These are phyloP conservation scores for Parelbella ahira DNA, from an alignment of 2,888 invertebrate genomes.

Conservation along the genomic window DNA sequence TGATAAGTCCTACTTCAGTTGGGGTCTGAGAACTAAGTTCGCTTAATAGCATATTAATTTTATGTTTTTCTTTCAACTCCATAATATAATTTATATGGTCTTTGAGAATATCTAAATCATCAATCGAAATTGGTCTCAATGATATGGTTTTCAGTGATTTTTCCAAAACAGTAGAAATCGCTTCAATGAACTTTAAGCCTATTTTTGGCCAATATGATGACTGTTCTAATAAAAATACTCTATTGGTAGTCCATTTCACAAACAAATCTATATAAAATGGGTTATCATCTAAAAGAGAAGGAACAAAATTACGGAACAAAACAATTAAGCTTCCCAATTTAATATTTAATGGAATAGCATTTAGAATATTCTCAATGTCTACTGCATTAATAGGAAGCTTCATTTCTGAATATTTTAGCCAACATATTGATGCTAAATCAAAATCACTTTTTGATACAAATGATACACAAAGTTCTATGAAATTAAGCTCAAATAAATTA, in stretches of 20 bases:
- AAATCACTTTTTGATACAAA: conserved; percentile 65
- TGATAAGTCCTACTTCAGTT: conserved; percentile 66
- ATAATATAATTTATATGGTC: conserved; percentile 61
- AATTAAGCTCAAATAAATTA: conserved; percentile 53
- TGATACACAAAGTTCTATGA: conserved; percentile 53
- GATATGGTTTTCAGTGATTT: conserved; percentile 57
- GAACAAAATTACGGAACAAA: conserved; percentile 69
- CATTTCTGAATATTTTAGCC: conserved; percentile 65
- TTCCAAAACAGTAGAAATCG: conserved; percentile 56
- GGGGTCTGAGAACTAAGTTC: conserved; percentile 65
- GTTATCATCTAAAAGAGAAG: conserved; percentile 61
- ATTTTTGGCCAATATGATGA: conserved; percentile 76
- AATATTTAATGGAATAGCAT: conserved; percentile 60
- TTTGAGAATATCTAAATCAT: conserved; percentile 63
- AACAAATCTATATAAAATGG: conserved; percentile 70
- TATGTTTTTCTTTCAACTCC: conserved; percentile 69
- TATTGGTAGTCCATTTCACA: conserved; percentile 71
- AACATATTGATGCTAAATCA: conserved; percentile 70
- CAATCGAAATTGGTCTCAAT: conserved; percentile 65
- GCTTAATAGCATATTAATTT: conserved; percentile 66
- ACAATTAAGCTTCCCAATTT: conserved; percentile 68
- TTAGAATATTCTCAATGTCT: conserved; percentile 56
- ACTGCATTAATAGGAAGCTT: conserved; percentile 43
- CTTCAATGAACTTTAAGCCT: conserved; percentile 67
- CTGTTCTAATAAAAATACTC: conserved; percentile 65